phyloP scores from a whole-genome alignment of 2,113 vertebrate genomes.

The Meriones unguiculatus region DNA sequence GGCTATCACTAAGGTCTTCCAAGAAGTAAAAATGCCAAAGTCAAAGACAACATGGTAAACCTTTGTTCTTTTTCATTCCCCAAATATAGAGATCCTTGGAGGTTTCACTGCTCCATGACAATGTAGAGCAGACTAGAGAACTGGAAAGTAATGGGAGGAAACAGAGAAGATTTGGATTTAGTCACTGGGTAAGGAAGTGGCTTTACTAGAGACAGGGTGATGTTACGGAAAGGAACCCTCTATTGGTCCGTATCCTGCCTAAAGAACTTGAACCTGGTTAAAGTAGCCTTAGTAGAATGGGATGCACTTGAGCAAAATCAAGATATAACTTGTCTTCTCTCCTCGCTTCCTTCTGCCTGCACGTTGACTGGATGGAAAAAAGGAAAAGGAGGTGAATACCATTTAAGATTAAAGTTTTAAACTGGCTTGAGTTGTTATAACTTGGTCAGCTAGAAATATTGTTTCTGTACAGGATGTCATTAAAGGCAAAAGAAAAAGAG shows the following conservation, averaged over 20 bases:
- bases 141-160: background rate
- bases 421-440: conserved; percentile 49
- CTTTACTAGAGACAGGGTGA: background rate
- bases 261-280: background rate
- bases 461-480: conserved; percentile 49
- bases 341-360: background rate
- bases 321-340: background rate
- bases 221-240: background rate
- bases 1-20: background rate
- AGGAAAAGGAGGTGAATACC: background rate
- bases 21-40: background rate
- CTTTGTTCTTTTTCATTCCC: background rate
- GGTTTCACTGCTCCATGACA: background rate
- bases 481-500: conserved; percentile 25
- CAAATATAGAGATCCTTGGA: background rate
- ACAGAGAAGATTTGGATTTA: background rate
- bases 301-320: background rate
- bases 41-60: background rate
- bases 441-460: conserved; percentile 48
- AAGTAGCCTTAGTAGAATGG: background rate
- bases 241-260: background rate
- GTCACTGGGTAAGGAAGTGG: background rate
- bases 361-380: background rate
- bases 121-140: background rate
- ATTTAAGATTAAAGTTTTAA: conserved; percentile 63